Percentiles rank a stretch among this genome's conserved stretches.
Conservation (phyloP, 2,113 vertebrate species). For the Patagioenas fasciata region DNA sequence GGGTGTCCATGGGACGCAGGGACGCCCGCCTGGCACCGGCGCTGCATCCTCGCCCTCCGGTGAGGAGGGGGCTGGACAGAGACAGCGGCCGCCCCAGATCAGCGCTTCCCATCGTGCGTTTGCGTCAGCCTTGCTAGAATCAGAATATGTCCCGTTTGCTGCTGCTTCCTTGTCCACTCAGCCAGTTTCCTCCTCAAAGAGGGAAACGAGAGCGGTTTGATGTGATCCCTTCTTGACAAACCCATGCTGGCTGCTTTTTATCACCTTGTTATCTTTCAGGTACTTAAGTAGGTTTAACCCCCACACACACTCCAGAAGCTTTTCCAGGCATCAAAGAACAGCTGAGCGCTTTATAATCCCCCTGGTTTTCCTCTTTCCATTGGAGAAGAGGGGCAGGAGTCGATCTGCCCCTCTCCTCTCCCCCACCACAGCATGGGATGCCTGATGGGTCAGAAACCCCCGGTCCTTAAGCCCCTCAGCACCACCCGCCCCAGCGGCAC, state of each 20-base stretch:
- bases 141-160: too few relatives aligned
- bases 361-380: background rate
- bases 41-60: background rate
- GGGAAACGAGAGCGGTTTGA: too few relatives aligned
- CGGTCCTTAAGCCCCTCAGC: background rate
- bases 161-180: background rate
- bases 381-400: background rate
- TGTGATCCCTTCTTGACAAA: background rate
- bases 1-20: background rate
- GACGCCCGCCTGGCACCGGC: background rate
- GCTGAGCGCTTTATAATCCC: background rate
- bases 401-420: background rate
- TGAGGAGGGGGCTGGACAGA: too few relatives aligned
- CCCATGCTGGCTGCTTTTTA: background rate
- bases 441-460: background rate
- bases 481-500: background rate
- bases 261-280: background rate
- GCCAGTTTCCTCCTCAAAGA: background rate
- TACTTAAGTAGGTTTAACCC: background rate
- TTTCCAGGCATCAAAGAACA: constrained; percentile 4
- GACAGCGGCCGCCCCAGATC: too few relatives aligned
- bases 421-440: background rate
- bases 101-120: too few relatives aligned
- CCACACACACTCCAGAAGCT: background rate
- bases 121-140: too few relatives aligned